Percentiles rank a stretch among this genome's conserved stretches.
Conservation (phyloP, 35 echinoderm and acorn worm species). For the Patiria miniata region DNA sequence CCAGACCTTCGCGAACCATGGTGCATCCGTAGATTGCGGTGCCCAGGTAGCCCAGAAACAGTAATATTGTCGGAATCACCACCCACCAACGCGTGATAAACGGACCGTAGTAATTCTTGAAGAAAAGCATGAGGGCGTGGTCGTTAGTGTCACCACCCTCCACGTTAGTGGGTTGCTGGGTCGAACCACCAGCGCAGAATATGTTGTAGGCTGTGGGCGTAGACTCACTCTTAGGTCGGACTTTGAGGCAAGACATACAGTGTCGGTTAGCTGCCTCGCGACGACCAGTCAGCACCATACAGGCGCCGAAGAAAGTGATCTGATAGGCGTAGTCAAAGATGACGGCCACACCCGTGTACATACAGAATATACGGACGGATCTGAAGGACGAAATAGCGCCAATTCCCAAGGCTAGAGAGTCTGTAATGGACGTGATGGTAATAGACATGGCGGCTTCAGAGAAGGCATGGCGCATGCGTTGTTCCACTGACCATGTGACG, state of each 20-base stretch:
- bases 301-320: slow-evolving; percentile 88
- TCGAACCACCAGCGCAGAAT: slow-evolving; percentile 82
- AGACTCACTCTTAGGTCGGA: slow-evolving; percentile 60
- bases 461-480: slow-evolving; percentile 81
- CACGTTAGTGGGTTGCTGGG: neutral
- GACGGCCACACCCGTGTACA: slow-evolving; percentile 84
- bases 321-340: slow-evolving; percentile 86
- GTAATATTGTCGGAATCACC: slow-evolving; percentile 36
- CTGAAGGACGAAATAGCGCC: slow-evolving; percentile 74
- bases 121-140: slow-evolving; percentile 79
- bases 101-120: slow-evolving; percentile 76
- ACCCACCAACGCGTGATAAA: slow-evolving; percentile 51
- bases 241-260: slow-evolving; percentile 71
- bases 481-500: slow-evolving; percentile 46
- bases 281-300: slow-evolving; percentile 73
- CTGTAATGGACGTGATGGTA: slow-evolving; percentile 95
- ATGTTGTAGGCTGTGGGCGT: slow-evolving; percentile 62
- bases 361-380: slow-evolving; percentile 87
- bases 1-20: slow-evolving; percentile 69
- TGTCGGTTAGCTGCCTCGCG: slow-evolving; percentile 76
- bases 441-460: slow-evolving; percentile 94
- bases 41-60: slow-evolving; percentile 61
- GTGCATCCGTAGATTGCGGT: slow-evolving; percentile 59
- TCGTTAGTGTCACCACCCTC: slow-evolving; percentile 27
- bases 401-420: slow-evolving; percentile 80